Percentiles rank a stretch among this genome's conserved stretches.
Evolutionary conservation across 2,797 vertebrate genomes (phyloP).

Genomic region (Sebastiscus tertius): DNA sequence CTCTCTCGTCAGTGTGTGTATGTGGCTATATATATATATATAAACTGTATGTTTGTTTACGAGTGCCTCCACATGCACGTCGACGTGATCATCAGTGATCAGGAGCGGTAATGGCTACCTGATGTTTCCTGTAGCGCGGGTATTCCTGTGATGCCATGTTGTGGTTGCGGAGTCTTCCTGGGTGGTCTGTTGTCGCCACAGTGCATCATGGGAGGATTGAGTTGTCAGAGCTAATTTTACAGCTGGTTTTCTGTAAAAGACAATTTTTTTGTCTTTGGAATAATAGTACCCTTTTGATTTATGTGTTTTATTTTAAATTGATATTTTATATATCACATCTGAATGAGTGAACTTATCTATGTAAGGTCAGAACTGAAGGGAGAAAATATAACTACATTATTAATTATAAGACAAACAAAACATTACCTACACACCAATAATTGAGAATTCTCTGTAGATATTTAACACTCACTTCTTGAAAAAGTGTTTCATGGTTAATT

Average conservation of each 20-base stretch:
- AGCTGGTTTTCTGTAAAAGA: background rate
- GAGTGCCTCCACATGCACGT: constrained; percentile 41
- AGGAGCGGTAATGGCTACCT: constrained; percentile 57
- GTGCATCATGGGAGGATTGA: constrained; percentile 49
- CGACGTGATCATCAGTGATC: constrained; percentile 37
- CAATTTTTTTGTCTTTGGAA: background rate
- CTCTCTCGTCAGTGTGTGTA: constrained; percentile 36
- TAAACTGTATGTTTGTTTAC: constrained; percentile 63
- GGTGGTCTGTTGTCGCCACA: constrained; percentile 81
- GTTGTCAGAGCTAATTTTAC: constrained; percentile 36
- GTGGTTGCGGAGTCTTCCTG: constrained; percentile 78
- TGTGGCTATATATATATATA: constrained; percentile 15
- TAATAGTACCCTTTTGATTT: background rate
- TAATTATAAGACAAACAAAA: background rate
- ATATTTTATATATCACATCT: background rate
- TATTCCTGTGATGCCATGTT: constrained; percentile 66
- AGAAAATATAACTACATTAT: background rate
- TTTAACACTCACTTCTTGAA: background rate
- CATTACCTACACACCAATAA: background rate
- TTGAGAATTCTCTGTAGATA: background rate
- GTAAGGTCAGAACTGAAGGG: background rate
- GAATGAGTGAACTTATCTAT: background rate
- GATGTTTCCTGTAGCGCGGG: constrained; percentile 69
- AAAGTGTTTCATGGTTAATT: background rate
- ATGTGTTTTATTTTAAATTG: background rate